Evolutionary conservation across 2,113 vertebrate species (phyloP).

Genomic region (Ursus arctos): DNA sequence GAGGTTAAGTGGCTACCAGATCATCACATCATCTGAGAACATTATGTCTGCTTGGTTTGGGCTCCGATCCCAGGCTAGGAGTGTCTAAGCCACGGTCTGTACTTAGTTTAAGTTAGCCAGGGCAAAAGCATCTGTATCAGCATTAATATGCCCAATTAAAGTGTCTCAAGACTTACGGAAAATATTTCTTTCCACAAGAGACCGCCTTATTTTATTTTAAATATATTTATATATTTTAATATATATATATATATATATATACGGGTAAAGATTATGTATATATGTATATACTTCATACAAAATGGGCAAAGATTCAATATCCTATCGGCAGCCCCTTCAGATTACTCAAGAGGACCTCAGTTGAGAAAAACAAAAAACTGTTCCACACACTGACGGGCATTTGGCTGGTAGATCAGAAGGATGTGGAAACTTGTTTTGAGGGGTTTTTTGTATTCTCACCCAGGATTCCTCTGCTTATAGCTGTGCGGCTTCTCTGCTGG

Average conservation of each 20-base stretch:
- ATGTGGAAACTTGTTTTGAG: conserved; percentile 82
- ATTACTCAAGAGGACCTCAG: conserved; percentile 46
- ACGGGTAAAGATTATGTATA: background rate
- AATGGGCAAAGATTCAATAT: conserved; percentile 70
- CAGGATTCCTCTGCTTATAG: conserved; percentile 70
- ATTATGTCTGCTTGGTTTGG: background rate
- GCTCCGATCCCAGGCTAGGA: conserved; percentile 24
- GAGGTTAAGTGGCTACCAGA: conserved; percentile 44
- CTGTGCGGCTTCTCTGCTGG: conserved; percentile 34
- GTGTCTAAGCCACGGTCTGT: background rate
- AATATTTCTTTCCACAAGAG: conserved; percentile 45
- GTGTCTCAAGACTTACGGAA: conserved; percentile 18
- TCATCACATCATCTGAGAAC: conserved; percentile 29
- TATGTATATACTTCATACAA: background rate
- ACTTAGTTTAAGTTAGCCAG: background rate
- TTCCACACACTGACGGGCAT: conserved; percentile 73
- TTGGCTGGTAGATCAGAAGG: conserved; percentile 82
- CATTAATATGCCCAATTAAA: background rate
- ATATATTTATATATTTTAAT: background rate
- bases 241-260: background rate
- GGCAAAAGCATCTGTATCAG: background rate
- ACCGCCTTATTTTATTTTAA: background rate
- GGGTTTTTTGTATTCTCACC: conserved; percentile 79
- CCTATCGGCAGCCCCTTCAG: conserved; percentile 49
- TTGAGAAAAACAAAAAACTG: conserved; percentile 33